Base-by-base conservation (phyloP, 1,140 invertebrate genomes). In the Micrasema longulum region DNA sequence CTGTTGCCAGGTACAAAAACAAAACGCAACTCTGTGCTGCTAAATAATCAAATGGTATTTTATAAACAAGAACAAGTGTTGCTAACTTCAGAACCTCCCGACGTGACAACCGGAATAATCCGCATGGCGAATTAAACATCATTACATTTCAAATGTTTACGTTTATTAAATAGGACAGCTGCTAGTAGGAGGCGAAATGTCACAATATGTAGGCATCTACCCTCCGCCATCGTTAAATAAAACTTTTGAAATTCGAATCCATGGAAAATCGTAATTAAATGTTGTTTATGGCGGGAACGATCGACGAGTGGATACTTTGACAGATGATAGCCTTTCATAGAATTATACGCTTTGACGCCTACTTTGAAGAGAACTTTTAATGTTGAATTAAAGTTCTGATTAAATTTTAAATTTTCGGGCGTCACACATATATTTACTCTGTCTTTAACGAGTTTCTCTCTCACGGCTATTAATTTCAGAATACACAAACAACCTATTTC, bases 231-330 rank as follows among this genome's bases (percentile, higher is more conserved):
- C 26, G 20, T 50, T 52, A 66, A 57, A 68, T 55, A 62, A 62
- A 68, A 69, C 64, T 66, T 73, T 73, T 73, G 64, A 73, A 53
- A 68, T 53, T 38, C 52, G 71, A 73, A 47, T 63, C 64, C 71
- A 57, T 73, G 22, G 57, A 73, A 62, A 73, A 73, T 73, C 52
- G 16, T 68, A 73, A 73, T 73, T 73, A 73, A 73, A 73, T 73
- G 65, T 68, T 55, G 31, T 57, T 41, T 35, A n/a, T 48, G 45
- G 41, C 41, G 62, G 20, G 48, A 57, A 16, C 26, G 41, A 41
- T 47, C 38, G 16, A 68, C 53, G 35, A 63, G 16, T 35, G 22
- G 63, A 23, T 16, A 36, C 38, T 67, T 68, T 68, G 31, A 55
- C 55, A 60, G 16, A 60, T 38, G 36, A 60, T 60, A 60, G 31